Percentiles rank a stretch among this genome's conserved stretches.
Conservation (phyloP, 2,113 vertebrate species). For the Antennarius striatus region DNA sequence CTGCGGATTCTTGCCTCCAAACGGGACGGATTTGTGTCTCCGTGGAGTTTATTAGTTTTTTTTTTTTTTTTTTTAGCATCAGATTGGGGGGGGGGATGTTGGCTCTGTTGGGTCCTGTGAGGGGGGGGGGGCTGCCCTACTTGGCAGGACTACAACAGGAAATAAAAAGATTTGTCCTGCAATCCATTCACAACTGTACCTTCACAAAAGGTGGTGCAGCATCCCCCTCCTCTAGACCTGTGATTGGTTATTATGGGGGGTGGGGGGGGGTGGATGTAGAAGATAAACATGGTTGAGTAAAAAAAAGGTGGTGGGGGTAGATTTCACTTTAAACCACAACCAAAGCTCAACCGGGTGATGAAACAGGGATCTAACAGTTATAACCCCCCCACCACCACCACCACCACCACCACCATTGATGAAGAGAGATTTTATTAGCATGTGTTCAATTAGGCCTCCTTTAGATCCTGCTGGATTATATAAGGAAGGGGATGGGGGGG, state of each 20-base stretch:
- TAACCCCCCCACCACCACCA: slow-evolving; percentile 27
- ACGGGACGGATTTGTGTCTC: slow-evolving; percentile 7
- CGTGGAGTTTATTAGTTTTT: too few relatives aligned
- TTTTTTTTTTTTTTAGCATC: neutral
- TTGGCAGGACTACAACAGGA: slow-evolving; percentile 44
- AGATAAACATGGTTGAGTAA: slow-evolving; percentile 8
- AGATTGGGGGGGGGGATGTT: slow-evolving; percentile 20
- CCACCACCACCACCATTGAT: slow-evolving; percentile 28
- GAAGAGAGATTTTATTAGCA: slow-evolving; percentile 70
- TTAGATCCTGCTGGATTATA: slow-evolving; percentile 43
- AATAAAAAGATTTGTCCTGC: slow-evolving; percentile 39
- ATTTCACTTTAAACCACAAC: slow-evolving; percentile 47
- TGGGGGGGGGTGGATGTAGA: slow-evolving; percentile 38
- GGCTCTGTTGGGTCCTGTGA: slow-evolving; percentile 6
- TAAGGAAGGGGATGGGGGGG: neutral
- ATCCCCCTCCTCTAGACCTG: slow-evolving; percentile 51
- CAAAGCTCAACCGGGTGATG: slow-evolving; percentile 34
- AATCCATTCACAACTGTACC: slow-evolving; percentile 40
- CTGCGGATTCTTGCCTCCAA: slow-evolving; percentile 12
- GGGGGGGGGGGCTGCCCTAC: slow-evolving; percentile 19
- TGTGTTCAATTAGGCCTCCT: slow-evolving; percentile 55
- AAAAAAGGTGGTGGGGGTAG: slow-evolving; percentile 26
- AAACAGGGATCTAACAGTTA: slow-evolving; percentile 53
- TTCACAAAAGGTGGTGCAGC: slow-evolving; percentile 53
- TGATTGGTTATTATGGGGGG: slow-evolving; percentile 62